Evolutionary conservation across 2,888 invertebrate genomes (phyloP), one percentile per base, ranked within the genome.

Genomic region (Brachyptera risi): DNA sequence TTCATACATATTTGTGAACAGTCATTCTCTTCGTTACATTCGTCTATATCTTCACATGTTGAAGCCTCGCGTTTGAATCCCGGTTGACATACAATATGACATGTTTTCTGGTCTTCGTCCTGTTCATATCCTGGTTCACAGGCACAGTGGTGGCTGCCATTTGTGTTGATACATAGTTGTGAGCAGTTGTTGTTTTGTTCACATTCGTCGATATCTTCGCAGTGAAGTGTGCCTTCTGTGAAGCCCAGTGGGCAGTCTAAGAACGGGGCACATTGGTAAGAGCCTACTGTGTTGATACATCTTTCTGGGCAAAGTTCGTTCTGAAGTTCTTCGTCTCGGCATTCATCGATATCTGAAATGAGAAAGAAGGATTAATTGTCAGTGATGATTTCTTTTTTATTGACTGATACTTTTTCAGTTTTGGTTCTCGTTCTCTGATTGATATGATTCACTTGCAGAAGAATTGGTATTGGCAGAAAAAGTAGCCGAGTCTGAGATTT

Each of bases 211-310:
- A 35, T 13, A 21, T 54, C 54, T 17, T n/a, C n/a, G n/a, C n/a
- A n/a, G 7, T 47, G 23, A 5, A 2, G 1, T 1, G 1, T 21
- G 7, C 38, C 38, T 15, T 15, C n/a, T 38, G 13, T 38, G 38
- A 15, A 38, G 13, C 38, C 60, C 47, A 17, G 40, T 42, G 24
- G 54, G 23, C 38, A 42, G n/a, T n/a, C n/a, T n/a, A n/a, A 21
- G 21, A 31, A 51, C 7, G 11, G 5, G 31, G 19, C 1, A 19
- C 88, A 88, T 31, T 73, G 72, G 69, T 80, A 86, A 17, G 81
- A 80, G 17, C 87, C 87, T n/a, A 76, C 70, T 0, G 79, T 79
- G 69, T 87, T 86, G 50, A 81, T 65, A 61, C 75, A 75, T 57
- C 68, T 68, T 62, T 73, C 71, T 11, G 78, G 78, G 66, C 78